A percentile compares a stretch with the other conserved stretches of the same genome.
Evolutionary conservation across 2,888 invertebrate species (phyloP).

Genomic region (Kryphioiulus occultus): DNA sequence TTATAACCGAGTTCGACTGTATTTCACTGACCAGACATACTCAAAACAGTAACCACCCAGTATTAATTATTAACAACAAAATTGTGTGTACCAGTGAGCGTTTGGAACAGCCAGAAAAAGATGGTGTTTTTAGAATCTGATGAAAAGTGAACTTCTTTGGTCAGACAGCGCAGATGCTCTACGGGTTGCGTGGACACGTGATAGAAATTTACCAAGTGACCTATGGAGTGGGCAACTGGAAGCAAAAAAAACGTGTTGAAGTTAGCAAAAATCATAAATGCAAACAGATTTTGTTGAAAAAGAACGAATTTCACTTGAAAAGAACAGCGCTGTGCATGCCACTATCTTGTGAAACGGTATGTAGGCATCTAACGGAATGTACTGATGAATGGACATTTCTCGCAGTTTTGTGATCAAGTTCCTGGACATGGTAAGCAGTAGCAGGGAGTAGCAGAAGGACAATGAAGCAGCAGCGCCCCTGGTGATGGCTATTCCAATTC

Average conservation of each 20-base stretch:
- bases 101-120: constrained; percentile 94
- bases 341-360: constrained; percentile 98
- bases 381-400: constrained; percentile 92
- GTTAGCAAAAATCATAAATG: constrained; percentile 21
- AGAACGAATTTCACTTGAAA: constrained; percentile 69
- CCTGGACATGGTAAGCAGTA: constrained; percentile 90
- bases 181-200: constrained; percentile 95
- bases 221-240: constrained; percentile 82
- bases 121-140: constrained; percentile 94
- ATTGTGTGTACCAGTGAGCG: constrained; percentile 77
- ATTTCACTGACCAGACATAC: too few relatives aligned
- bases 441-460: constrained; percentile 91
- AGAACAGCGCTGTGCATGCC: constrained; percentile 92
- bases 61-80: neutral
- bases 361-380: constrained; percentile 91
- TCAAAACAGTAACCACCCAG: too few relatives aligned
- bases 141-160: constrained; percentile 91
- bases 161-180: constrained; percentile 89
- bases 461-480: constrained; percentile 92
- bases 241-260: neutral
- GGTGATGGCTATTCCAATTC: constrained; percentile 94
- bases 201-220: constrained; percentile 96
- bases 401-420: constrained; percentile 92
- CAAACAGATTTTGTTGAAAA: neutral
- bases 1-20: too few relatives aligned